These are phyloP conservation scores for Halesus radiatus DNA, from an alignment of 1,140 invertebrate genomes.

Conservation along the genomic window DNA sequence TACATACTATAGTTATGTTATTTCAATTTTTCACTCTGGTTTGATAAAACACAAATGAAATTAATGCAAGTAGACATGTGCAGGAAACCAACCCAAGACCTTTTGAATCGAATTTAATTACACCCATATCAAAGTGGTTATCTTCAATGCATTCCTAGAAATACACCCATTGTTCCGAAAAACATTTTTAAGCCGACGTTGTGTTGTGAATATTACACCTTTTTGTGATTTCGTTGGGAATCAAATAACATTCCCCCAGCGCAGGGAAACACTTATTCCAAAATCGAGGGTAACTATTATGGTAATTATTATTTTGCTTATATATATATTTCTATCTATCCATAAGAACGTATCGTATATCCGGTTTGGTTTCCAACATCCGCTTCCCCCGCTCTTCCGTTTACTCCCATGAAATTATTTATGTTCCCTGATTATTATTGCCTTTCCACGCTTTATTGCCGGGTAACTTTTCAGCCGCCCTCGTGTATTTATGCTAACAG, in stretches of 20 bases:
- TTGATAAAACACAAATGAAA: no score
- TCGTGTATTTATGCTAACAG: conserved; percentile 5
- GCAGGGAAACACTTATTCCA: neutral
- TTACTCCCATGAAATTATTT: conserved; percentile 36
- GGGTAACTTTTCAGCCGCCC: conserved; percentile 36
- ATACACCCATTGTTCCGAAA: no score
- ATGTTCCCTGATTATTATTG: conserved; percentile 44
- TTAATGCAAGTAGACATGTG: no score
- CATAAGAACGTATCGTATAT: conserved; percentile 26
- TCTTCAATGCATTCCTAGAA: no score
- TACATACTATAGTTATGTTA: no score
- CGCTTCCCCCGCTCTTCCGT: neutral
- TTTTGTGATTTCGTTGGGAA: neutral
- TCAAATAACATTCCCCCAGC: neutral
- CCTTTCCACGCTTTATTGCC: conserved; percentile 40
- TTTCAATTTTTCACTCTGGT: no score
- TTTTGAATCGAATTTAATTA: no score
- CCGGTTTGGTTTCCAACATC: conserved; percentile 32
- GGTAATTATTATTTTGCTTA: conserved; percentile 9
- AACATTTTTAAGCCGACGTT: no score
- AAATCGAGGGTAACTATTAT: conserved; percentile 2
- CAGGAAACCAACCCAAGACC: no score
- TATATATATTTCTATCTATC: no score
- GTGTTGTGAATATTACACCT: no score
- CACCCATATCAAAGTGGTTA: no score